phyloP scores from a whole-genome alignment of 2,113 vertebrate species.

The Sebastes schlegelii region DNA sequence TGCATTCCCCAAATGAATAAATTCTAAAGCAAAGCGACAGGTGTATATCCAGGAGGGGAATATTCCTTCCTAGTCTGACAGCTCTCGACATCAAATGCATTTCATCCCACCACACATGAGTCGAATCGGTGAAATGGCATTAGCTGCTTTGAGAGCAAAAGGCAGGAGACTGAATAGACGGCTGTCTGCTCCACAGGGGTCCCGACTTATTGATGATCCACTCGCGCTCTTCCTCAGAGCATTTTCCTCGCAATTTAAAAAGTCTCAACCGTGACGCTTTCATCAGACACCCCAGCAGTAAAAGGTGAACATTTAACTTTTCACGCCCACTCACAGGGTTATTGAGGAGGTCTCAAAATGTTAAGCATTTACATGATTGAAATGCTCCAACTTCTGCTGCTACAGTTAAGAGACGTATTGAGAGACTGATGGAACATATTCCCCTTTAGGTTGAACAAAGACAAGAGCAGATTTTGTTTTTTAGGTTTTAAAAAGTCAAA shows the following conservation, averaged over 20 bases:
- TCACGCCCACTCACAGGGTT: background rate
- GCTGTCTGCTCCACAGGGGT: background rate
- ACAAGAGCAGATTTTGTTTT: background rate
- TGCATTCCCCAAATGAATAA: background rate
- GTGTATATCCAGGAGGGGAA: background rate
- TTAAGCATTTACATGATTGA: background rate
- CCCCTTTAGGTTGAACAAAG: background rate
- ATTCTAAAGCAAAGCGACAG: background rate
- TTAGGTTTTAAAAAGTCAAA: background rate
- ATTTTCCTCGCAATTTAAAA: constrained; percentile 1
- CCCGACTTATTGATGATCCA: constrained; percentile 9
- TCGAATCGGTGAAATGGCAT: background rate
- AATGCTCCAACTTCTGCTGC: background rate
- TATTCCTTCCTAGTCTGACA: constrained; percentile 1
- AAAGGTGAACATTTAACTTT: constrained; percentile 20
- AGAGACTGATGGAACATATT: background rate
- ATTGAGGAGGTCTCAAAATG: constrained; percentile 1
- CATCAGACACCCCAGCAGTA: constrained; percentile 11
- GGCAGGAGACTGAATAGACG: background rate
- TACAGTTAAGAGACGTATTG: background rate
- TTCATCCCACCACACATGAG: constrained; percentile 2
- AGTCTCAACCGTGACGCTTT: constrained; percentile 3
- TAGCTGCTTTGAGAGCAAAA: constrained; percentile 14
- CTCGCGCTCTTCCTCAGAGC: constrained; percentile 1
- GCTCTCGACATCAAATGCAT: constrained; percentile 26